Base-by-base conservation (phyloP, 2,888 invertebrate genomes). In the Doris montereyensis region DNA sequence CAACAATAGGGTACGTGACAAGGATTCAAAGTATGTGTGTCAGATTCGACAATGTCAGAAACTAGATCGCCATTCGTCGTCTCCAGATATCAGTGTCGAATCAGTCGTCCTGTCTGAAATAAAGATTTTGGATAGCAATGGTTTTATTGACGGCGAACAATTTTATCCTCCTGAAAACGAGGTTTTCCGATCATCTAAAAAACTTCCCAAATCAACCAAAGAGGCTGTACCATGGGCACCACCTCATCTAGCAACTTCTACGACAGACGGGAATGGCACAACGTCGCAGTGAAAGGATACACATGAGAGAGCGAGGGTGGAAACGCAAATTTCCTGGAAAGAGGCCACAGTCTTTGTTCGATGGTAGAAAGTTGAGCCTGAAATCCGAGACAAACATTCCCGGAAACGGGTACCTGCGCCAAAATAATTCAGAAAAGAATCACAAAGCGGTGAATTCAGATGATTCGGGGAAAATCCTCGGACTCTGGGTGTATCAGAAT, bases 171-270 rank as follows among this genome's bases (percentile, higher is more conserved):
- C n/a, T n/a, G n/a, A n/a, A n/a, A n/a, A n/a, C n/a, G n/a, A n/a
- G n/a, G n/a, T n/a, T n/a, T n/a, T n/a, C n/a, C n/a, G n/a, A n/a
- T n/a, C n/a, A n/a, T n/a, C n/a, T n/a, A n/a, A n/a, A n/a, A n/a
- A n/a, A n/a, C n/a, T n/a, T n/a, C n/a, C n/a, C n/a, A n/a, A n/a
- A n/a, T n/a, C n/a, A n/a, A n/a, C n/a, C n/a, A n/a, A n/a, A n/a
- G n/a, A n/a, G n/a, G 8, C 52, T 5, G 17, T 13, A 78, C 28
- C 10, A 78, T 78, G 78, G 78, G 78, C n/a, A 30, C 78, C 13
- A 78, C 21, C n/a, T 78, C 74, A 10, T 78, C 78, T 10, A 74
- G 57, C n/a, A 74, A 68, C 17, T 67, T 74, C 57, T 74, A 78
- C n/a, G 78, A 78, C 21, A 21, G 32, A 17, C 74, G 78, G 0